These are phyloP conservation scores for Nymphalis c-album DNA, from an alignment of 2,888 invertebrate genomes.

Conservation along the genomic window DNA sequence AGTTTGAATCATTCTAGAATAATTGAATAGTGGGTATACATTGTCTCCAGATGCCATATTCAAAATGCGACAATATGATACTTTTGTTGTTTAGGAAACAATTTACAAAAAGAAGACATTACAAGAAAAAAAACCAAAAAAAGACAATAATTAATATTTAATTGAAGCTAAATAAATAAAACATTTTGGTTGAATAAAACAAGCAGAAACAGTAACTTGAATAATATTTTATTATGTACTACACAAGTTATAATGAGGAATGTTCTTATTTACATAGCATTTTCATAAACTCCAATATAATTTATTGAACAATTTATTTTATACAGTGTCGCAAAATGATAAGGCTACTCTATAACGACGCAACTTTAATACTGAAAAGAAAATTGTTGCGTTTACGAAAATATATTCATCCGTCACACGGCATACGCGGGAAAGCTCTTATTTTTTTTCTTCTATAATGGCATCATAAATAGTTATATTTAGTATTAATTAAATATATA, in stretches of 20 bases:
- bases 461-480: slow-evolving; percentile 43
- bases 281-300: slow-evolving; percentile 64
- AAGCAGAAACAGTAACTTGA: slow-evolving; percentile 76
- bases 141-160: neutral
- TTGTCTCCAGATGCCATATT: no score
- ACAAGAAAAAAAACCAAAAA: no score
- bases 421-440: slow-evolving; percentile 38
- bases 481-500: slow-evolving; percentile 33
- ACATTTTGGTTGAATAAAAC: slow-evolving; percentile 55
- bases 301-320: slow-evolving; percentile 51
- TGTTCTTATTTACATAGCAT: slow-evolving; percentile 81
- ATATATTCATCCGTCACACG: slow-evolving; percentile 47
- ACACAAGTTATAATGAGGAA: slow-evolving; percentile 81
- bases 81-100: no score
- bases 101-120: no score
- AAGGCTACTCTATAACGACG: slow-evolving; percentile 52
- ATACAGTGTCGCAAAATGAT: slow-evolving; percentile 47
- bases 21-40: no score
- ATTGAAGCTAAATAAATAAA: neutral
- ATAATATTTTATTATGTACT: slow-evolving; percentile 82
- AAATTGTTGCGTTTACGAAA: slow-evolving; percentile 47
- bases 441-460: slow-evolving; percentile 34
- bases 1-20: no score
- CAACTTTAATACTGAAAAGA: slow-evolving; percentile 69
- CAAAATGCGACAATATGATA: no score